Evolutionary conservation across 2,797 vertebrate species (phyloP).

Genomic region (Hybognathus amarus): DNA sequence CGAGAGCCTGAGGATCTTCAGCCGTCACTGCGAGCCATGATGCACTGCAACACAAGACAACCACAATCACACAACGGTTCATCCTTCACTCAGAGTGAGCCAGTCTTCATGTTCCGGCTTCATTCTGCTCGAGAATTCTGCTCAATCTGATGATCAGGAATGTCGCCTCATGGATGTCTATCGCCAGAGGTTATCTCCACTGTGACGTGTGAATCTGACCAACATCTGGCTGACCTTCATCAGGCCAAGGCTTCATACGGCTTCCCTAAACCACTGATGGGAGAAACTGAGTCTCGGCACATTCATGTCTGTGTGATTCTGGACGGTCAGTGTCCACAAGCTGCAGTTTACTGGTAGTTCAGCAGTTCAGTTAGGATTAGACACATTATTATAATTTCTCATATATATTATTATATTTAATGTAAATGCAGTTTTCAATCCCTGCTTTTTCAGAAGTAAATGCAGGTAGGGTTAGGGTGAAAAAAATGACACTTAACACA

Average conservation of each 20-base stretch:
- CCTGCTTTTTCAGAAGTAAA: neutral
- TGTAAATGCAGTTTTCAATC: neutral
- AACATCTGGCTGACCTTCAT: neutral
- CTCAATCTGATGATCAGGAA: too few relatives aligned
- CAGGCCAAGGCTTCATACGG: neutral
- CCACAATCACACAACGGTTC: neutral
- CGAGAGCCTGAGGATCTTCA: slow-evolving; percentile 69
- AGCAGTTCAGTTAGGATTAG: neutral
- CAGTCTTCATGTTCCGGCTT: too few relatives aligned
- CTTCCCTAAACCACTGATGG: neutral
- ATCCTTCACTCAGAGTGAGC: too few relatives aligned
- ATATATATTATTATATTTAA: too few relatives aligned
- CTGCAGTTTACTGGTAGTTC: neutral
- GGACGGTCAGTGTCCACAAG: neutral
- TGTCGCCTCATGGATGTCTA: neutral
- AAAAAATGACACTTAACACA: too few relatives aligned
- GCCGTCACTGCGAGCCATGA: slow-evolving; percentile 80
- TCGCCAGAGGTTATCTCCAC: too few relatives aligned
- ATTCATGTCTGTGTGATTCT: neutral
- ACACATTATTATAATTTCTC: too few relatives aligned
- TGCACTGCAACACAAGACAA: slow-evolving; percentile 67
- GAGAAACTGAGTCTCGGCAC: neutral
- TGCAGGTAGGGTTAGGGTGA: neutral
- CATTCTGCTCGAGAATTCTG: too few relatives aligned
- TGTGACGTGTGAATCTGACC: neutral